Evolutionary conservation across 2,888 invertebrate species (phyloP).

Genomic region (Phengaris arion): DNA sequence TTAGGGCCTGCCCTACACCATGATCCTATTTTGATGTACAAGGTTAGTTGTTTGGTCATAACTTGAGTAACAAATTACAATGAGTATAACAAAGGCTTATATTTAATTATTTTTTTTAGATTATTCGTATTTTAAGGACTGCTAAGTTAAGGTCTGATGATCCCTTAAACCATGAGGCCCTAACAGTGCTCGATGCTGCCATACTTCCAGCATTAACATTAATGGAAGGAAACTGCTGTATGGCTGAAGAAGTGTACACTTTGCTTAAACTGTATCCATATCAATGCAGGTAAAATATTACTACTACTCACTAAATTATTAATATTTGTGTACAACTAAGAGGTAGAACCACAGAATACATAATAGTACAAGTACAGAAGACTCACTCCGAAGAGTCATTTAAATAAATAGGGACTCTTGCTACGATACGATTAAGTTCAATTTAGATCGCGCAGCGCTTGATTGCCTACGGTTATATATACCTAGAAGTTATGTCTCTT

Average conservation of each 20-base stretch:
- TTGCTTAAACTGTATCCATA: constrained; percentile 92
- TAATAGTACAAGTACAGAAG: too few species aligned
- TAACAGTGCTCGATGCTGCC: constrained; percentile 92
- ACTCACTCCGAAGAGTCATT: too few species aligned
- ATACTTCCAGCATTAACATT: constrained; percentile 94
- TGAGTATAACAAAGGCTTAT: neutral
- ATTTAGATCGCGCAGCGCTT: too few species aligned
- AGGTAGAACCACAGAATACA: too few species aligned
- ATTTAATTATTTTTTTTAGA: constrained; percentile 44
- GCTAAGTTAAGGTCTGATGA: constrained; percentile 66
- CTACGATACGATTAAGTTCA: too few species aligned
- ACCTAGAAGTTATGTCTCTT: too few species aligned
- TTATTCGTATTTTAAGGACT: constrained; percentile 69
- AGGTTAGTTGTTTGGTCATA: constrained; percentile 64
- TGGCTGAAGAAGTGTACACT: constrained; percentile 97
- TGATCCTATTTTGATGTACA: constrained; percentile 94
- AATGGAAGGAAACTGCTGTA: constrained; percentile 95
- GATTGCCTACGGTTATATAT: too few species aligned
- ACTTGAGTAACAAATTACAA: neutral
- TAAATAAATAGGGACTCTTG: too few species aligned
- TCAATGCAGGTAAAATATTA: constrained; percentile 82
- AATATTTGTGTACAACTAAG: too few species aligned
- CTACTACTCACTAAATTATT: neutral
- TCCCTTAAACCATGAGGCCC: constrained; percentile 88
- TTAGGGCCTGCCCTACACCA: constrained; percentile 93